phyloP scores from a whole-genome alignment of 2,113 vertebrate genomes.

The Nanorana parkeri region DNA sequence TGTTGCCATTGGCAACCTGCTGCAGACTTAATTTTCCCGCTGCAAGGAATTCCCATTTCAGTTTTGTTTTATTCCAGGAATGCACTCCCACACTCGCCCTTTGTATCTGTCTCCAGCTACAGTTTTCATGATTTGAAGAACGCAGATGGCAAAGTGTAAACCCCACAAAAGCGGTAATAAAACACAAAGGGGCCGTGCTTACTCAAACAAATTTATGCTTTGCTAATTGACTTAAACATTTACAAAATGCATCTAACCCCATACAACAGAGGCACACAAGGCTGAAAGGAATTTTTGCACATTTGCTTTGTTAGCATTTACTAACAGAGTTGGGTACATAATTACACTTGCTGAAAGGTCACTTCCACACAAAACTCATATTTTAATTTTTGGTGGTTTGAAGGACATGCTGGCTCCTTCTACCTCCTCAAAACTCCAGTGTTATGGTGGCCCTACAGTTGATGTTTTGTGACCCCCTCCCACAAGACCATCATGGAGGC shows the following conservation, averaged over 20 bases:
- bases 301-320: too few species aligned
- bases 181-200: background rate
- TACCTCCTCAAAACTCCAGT: too few species aligned
- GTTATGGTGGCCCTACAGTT: too few species aligned
- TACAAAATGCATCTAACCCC: background rate
- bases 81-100: constrained; percentile 5
- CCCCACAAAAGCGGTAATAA: background rate
- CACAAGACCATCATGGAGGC: too few species aligned
- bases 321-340: too few species aligned
- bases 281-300: too few species aligned
- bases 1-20: constrained; percentile 40
- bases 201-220: background rate
- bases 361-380: too few species aligned
- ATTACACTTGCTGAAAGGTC: too few species aligned
- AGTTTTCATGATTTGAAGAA: background rate
- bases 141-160: background rate
- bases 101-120: background rate
- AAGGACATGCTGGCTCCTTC: too few species aligned
- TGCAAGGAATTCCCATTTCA: constrained; percentile 23
- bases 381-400: too few species aligned
- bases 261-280: too few species aligned
- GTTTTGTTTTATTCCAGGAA: background rate
- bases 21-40: background rate
- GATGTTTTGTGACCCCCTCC: too few species aligned
- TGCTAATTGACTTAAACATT: constrained; percentile 11